Conservation (phyloP, 2,888 invertebrate species). For the Philopedon plagiatum region DNA sequence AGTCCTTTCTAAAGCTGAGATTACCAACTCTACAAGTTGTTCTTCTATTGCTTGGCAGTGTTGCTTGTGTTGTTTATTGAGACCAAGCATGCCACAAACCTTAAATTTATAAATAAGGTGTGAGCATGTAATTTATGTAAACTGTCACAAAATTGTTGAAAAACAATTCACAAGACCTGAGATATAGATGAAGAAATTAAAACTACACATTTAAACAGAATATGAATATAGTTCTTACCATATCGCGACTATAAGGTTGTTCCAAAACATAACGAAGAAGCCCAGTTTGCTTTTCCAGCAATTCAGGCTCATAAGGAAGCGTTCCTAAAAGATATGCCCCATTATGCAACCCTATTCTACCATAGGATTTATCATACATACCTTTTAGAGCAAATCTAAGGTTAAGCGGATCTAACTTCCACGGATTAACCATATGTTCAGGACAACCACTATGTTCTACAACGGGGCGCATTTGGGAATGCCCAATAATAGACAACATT, state of each 20-base stretch:
- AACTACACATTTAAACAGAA: too few species aligned
- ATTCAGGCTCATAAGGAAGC: constrained; percentile 90
- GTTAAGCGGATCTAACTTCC: constrained; percentile 91
- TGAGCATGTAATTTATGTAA: too few species aligned
- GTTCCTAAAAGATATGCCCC: constrained; percentile 69
- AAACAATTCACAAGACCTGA: too few species aligned
- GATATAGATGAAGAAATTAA: too few species aligned
- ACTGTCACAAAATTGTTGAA: too few species aligned
- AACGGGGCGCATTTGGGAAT: constrained; percentile 92
- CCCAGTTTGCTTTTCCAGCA: constrained; percentile 90
- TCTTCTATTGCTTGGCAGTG: constrained; percentile 90
- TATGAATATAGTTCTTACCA: constrained; percentile 70
- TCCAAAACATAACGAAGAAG: constrained; percentile 91
- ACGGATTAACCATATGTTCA: constrained; percentile 91
- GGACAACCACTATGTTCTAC: constrained; percentile 94
- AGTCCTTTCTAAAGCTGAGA: constrained; percentile 92
- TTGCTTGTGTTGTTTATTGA: constrained; percentile 86
- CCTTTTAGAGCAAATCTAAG: constrained; percentile 78
- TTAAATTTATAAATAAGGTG: constrained; percentile 22
- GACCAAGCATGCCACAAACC: constrained; percentile 90
- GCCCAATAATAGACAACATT: constrained; percentile 94
- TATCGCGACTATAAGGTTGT: constrained; percentile 95
- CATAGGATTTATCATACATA: too few species aligned
- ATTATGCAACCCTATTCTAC: neutral
- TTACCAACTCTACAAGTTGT: constrained; percentile 91